phyloP scores from a whole-genome alignment of 2,797 vertebrate genomes.

The Pseudochirops corinnae region DNA sequence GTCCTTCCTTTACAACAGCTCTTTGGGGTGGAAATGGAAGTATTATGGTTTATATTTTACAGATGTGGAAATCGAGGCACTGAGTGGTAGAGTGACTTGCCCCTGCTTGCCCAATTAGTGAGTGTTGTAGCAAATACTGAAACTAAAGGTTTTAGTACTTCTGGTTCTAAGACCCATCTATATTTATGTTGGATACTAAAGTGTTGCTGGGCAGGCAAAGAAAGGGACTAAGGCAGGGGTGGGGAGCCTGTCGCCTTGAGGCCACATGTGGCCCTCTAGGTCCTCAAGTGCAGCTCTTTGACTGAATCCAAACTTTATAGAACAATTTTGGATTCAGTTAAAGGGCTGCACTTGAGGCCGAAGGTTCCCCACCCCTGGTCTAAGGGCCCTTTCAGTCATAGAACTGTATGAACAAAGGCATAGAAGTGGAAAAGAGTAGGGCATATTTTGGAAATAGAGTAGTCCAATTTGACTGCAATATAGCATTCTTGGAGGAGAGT shows the following conservation, averaged over 20 bases:
- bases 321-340: too few species aligned
- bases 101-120: neutral
- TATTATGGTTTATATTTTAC: neutral
- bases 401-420: neutral
- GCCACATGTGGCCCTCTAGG: too few species aligned
- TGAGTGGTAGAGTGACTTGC: neutral
- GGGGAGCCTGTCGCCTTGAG: too few species aligned
- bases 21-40: neutral
- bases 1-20: neutral
- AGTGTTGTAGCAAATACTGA: neutral
- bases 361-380: too few species aligned
- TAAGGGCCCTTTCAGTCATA: neutral
- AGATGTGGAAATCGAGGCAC: neutral
- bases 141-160: neutral
- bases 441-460: neutral
- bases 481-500: neutral
- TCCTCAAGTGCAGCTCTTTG: too few species aligned
- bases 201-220: neutral
- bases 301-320: too few species aligned
- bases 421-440: neutral
- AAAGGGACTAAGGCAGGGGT: neutral
- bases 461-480: neutral
- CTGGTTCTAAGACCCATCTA: neutral
- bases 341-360: too few species aligned
- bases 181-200: neutral